Conservation (phyloP, 2,797 vertebrate genomes). For the Tiaroga cobitis region DNA sequence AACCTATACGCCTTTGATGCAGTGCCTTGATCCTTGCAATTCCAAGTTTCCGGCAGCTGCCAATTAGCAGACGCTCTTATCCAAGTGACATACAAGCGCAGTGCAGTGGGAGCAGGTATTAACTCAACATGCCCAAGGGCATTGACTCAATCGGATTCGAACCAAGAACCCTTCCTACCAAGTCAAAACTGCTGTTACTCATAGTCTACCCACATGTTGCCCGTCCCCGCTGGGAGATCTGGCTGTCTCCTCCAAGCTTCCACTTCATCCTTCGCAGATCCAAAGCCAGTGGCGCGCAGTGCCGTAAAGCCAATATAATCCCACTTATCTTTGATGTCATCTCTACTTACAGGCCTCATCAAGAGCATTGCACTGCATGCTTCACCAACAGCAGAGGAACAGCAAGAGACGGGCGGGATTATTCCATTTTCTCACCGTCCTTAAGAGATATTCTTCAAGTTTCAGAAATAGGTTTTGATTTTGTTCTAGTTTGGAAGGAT, state of each 20-base stretch:
- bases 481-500: neutral
- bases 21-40: neutral
- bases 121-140: conserved; percentile 9
- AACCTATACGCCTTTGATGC: neutral
- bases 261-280: conserved; percentile 61
- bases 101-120: conserved; percentile 22
- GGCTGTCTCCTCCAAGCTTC: conserved; percentile 34
- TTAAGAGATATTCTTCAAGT: conserved; percentile 26
- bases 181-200: conserved; percentile 35
- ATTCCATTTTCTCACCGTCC: conserved; percentile 15
- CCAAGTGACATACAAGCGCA: neutral
- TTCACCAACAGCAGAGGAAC: conserved; percentile 43
- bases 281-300: conserved; percentile 55
- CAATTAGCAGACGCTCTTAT: conserved; percentile 29
- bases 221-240: conserved; percentile 21
- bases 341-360: conserved; percentile 66
- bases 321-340: conserved; percentile 65
- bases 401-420: conserved; percentile 1
- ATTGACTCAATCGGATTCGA: conserved; percentile 40
- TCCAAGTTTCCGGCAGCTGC: neutral
- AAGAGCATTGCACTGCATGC: conserved; percentile 46
- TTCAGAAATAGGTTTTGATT: conserved; percentile 20
- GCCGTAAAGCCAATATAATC: conserved; percentile 66
- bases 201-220: conserved; percentile 33
- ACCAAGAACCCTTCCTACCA: conserved; percentile 1